Evolutionary conservation across 2,888 invertebrate genomes (phyloP).

Genomic region (Epirrhoe tristata): DNA sequence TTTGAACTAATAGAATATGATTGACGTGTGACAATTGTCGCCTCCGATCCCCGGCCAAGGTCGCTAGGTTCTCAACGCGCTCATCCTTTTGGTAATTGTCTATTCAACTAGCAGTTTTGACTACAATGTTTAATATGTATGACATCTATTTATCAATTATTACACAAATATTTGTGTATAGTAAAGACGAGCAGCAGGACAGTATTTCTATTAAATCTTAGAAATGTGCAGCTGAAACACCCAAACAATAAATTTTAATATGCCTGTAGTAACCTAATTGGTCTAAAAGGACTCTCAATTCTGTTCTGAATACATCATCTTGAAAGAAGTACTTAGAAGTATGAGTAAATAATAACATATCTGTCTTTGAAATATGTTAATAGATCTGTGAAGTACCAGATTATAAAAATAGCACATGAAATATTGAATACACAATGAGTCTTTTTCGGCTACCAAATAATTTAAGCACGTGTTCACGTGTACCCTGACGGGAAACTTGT

Average conservation of each 20-base stretch:
- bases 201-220: too few species aligned
- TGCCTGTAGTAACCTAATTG: too few species aligned
- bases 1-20: constrained; percentile 80
- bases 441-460: background rate
- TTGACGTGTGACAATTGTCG: constrained; percentile 75
- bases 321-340: too few species aligned
- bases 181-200: too few species aligned
- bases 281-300: too few species aligned
- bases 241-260: too few species aligned
- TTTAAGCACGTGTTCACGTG: background rate
- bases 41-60: constrained; percentile 63
- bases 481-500: constrained; percentile 14
- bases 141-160: background rate
- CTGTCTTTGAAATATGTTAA: too few species aligned
- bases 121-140: background rate
- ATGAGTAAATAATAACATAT: too few species aligned
- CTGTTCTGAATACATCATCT: too few species aligned
- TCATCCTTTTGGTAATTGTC: constrained; percentile 42
- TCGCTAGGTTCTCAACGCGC: constrained; percentile 57
- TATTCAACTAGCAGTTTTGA: constrained; percentile 24
- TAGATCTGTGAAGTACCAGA: too few species aligned
- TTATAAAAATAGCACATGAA: background rate
- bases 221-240: too few species aligned
- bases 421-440: background rate
- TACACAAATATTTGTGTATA: too few species aligned